These are phyloP conservation scores for Jacana jacana DNA, from an alignment of 2,113 vertebrate species.

Conservation along the genomic window DNA sequence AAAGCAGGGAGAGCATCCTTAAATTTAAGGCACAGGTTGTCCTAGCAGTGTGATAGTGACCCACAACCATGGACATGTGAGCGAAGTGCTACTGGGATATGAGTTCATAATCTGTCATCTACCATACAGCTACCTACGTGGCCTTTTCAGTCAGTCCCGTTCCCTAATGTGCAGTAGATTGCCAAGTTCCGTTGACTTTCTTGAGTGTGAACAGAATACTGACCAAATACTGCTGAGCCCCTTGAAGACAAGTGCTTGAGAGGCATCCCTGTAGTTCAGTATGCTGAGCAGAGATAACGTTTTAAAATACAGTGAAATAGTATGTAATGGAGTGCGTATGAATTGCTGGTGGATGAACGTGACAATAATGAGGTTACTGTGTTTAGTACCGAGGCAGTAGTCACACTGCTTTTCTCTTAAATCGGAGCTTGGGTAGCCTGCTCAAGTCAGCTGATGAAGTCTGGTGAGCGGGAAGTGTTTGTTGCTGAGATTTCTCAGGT, in stretches of 20 bases:
- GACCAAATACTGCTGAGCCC: too few relatives aligned
- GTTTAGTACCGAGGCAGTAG: neutral
- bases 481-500: neutral
- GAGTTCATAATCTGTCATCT: neutral
- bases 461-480: neutral
- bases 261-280: neutral
- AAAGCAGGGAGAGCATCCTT: neutral
- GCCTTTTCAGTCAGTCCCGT: neutral
- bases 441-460: neutral
- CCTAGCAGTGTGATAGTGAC: neutral
- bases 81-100: too few relatives aligned
- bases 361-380: neutral
- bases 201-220: neutral
- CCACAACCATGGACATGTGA: neutral
- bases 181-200: neutral
- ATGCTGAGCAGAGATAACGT: neutral
- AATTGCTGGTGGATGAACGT: neutral
- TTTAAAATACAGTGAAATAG: neutral
- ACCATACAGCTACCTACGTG: neutral
- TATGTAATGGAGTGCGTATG: neutral
- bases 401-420: neutral
- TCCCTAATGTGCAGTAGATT: neutral
- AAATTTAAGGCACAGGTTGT: neutral
- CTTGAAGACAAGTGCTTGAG: neutral
- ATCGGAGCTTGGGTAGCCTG: neutral